A percentile compares a stretch with the other conserved stretches of the same genome.
phyloP scores from a whole-genome alignment of 2,888 invertebrate species.

The Phorcus lineatus region DNA sequence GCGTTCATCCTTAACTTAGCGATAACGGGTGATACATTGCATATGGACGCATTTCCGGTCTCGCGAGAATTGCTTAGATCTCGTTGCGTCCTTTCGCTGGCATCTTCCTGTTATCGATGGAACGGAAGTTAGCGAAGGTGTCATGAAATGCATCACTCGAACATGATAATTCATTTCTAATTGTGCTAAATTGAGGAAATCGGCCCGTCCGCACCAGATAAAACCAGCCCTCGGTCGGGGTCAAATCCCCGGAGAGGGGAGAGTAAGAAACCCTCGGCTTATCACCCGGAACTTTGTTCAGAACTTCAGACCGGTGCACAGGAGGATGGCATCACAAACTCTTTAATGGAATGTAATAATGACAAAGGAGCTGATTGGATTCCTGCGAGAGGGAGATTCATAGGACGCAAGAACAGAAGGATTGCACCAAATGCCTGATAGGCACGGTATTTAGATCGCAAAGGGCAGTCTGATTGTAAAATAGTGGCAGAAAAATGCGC shows the following conservation, averaged over 20 bases:
- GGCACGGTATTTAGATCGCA: too few species aligned
- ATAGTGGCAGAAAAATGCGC: too few species aligned
- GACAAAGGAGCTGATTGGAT: constrained; percentile 14
- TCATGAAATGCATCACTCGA: constrained; percentile 18
- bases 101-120: constrained; percentile 8
- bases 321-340: constrained; percentile 11
- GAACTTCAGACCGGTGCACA: neutral
- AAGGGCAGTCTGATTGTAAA: too few species aligned
- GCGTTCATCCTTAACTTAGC: neutral
- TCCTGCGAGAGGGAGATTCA: neutral
- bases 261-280: constrained; percentile 6
- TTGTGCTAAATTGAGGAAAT: constrained; percentile 24
- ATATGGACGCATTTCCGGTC: constrained; percentile 6
- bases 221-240: neutral
- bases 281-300: neutral
- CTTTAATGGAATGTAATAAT: constrained; percentile 22
- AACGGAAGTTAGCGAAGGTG: constrained; percentile 17
- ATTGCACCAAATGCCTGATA: too few species aligned
- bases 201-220: constrained; percentile 21
- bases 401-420: neutral
- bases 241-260: neutral
- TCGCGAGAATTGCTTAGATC: constrained; percentile 2
- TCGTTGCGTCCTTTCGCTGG: constrained; percentile 14
- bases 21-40: constrained; percentile 21
- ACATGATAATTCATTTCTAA: constrained; percentile 24